phyloP scores from a whole-genome alignment of 2,888 invertebrate genomes.

The Drosophila hawaiiensis region DNA sequence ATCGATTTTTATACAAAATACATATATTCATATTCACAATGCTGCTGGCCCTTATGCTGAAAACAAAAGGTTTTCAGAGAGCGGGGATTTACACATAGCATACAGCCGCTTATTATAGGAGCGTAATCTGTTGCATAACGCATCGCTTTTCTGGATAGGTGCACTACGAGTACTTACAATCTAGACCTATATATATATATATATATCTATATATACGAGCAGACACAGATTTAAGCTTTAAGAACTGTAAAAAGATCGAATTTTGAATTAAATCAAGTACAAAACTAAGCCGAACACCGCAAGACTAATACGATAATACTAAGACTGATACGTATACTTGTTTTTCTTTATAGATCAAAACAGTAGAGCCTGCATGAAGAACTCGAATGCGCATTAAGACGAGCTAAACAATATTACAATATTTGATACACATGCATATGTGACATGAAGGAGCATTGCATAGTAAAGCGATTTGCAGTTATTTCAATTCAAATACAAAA shows the following conservation, averaged over 20 bases:
- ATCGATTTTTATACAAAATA: not conserved
- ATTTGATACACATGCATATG: not conserved
- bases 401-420: not conserved
- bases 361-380: not conserved
- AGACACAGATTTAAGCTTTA: not conserved
- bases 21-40: not conserved
- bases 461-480: constrained; percentile 4
- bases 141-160: not conserved
- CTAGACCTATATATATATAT: not conserved
- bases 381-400: not conserved
- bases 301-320: not conserved
- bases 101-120: not conserved
- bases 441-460: not conserved
- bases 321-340: not conserved
- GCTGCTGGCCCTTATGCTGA: not conserved
- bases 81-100: not conserved
- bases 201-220: not conserved
- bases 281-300: not conserved
- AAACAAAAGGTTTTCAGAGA: not conserved
- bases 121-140: not conserved
- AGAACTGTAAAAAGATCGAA: not conserved
- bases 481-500: constrained; percentile 14
- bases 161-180: not conserved
- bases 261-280: not conserved
- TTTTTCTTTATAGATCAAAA: not conserved